Percentiles rank a stretch among this genome's conserved stretches.
Conservation (phyloP, 1,140 invertebrate genomes). For the Adoxophyes honmai region DNA sequence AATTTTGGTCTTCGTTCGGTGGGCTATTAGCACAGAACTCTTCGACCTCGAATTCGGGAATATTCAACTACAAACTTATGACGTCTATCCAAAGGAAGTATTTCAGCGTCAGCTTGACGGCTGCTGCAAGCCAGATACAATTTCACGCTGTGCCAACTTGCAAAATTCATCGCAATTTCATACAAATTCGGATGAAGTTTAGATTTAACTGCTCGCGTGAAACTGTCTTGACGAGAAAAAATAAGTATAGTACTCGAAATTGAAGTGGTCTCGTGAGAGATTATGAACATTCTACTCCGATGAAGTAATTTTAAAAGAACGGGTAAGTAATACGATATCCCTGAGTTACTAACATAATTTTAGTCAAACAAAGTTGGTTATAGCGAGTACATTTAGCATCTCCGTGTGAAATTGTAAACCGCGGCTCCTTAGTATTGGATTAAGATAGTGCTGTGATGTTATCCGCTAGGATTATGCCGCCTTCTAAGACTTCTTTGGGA, state of each 20-base stretch:
- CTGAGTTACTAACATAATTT: not conserved
- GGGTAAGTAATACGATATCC: constrained; percentile 17
- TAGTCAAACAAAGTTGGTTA: no score
- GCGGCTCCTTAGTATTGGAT: not conserved
- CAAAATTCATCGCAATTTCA: constrained; percentile 65
- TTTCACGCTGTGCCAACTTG: constrained; percentile 70
- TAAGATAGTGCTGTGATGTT: not conserved
- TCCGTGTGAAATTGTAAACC: no score
- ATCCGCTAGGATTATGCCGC: not conserved
- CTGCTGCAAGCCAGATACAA: constrained; percentile 62
- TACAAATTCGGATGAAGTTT: constrained; percentile 46
- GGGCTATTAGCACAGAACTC: no score
- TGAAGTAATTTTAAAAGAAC: constrained; percentile 14
- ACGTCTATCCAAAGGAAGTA: constrained; percentile 53
- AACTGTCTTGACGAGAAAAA: not conserved
- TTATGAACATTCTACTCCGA: not conserved
- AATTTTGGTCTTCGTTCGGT: no score
- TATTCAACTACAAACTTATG: constrained; percentile 45
- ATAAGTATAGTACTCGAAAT: not conserved
- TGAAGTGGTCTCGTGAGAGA: not conserved
- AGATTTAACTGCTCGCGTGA: constrained; percentile 32
- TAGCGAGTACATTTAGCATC: no score
- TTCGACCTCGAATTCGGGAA: constrained; percentile 17
- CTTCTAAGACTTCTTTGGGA: not conserved
- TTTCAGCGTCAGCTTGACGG: constrained; percentile 59